Evolutionary conservation across 2,797 vertebrate genomes (phyloP).

Genomic region (Tiaroga cobitis): DNA sequence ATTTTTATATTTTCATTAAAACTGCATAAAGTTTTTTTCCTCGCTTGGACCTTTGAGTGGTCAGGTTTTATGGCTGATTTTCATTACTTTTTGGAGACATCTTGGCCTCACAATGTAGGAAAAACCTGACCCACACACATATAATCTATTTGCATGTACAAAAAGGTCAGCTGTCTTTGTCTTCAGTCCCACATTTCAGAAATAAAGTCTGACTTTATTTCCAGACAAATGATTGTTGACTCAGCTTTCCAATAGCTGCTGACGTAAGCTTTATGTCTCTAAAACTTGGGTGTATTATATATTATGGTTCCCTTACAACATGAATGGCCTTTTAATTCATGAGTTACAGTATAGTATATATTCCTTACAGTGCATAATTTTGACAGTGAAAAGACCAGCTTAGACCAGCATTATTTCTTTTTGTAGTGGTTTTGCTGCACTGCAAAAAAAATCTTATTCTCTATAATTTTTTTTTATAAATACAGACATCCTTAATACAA

Average conservation of each 20-base stretch:
- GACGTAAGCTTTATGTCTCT: slow-evolving; percentile 43
- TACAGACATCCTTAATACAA: background rate
- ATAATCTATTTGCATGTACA: slow-evolving; percentile 13
- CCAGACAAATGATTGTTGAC: slow-evolving; percentile 29
- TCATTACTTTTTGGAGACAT: slow-evolving; percentile 6
- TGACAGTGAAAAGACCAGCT: background rate
- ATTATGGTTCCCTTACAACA: slow-evolving; percentile 15
- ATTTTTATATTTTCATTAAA: slow-evolving; percentile 8
- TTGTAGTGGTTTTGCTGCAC: background rate
- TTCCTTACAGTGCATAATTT: slow-evolving; percentile 17
- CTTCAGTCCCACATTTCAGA: slow-evolving; percentile 17
- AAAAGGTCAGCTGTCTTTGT: slow-evolving; percentile 49
- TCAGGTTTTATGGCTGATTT: background rate
- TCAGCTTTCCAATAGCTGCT: slow-evolving; percentile 33
- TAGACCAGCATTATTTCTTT: background rate
- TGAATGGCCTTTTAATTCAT: slow-evolving; percentile 9
- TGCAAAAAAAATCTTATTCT: background rate
- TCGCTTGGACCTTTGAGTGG: background rate
- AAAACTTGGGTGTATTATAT: slow-evolving; percentile 40
- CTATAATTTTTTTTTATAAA: background rate
- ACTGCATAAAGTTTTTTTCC: background rate
- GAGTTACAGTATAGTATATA: slow-evolving; percentile 6
- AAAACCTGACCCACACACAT: slow-evolving; percentile 1
- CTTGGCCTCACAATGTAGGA: background rate
- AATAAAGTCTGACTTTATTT: slow-evolving; percentile 27